Base-by-base conservation (phyloP, 2,888 invertebrate species). In the Serripes groenlandicus region DNA sequence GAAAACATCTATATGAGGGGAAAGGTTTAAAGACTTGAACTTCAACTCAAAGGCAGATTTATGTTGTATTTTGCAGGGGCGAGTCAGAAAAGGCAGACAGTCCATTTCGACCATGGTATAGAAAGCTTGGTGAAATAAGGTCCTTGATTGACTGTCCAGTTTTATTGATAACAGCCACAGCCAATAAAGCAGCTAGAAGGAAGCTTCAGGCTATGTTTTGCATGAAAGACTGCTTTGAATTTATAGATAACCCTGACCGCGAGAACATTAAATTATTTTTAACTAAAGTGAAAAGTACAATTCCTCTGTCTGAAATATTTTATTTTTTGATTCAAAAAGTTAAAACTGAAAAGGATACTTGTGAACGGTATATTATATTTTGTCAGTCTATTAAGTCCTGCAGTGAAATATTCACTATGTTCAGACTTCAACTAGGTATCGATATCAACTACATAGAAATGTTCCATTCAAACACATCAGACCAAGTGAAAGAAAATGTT, bases 51-150 rank as follows among this genome's bases (percentile, higher is more conserved):
- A n/a, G n/a, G n/a, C n/a, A n/a, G n/a, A n/a, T n/a, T n/a, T n/a
- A n/a, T n/a, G n/a, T n/a, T n/a, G n/a, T n/a, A n/a, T n/a, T 64
- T 70, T 79, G 68, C 73, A 79, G 54, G 76, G 78, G 76, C 37
- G 78, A 85, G 54, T 62, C 64, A n/a, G 74, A 74, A 26, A 54
- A 28, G 7, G 73, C 35, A 15, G 34, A 68, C 23, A 60, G 11
- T n/a, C 76, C 82, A 30, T 83, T 87, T 69, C 58, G 83, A 23
- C 32, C 34, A 26, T 87, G 87, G 87, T 85, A 58, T 77, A 60
- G 77, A 4, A 78, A 73, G 54, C 52, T 86, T 15, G 75, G 78
- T 15, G 77, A 87, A 71, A 15, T 70, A 18, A 49, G 79, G 5
- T 82, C 80, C 30, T 30, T 81, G 3, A 66, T 75, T 18, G 26